Percentiles rank a stretch among this genome's conserved stretches.
These are phyloP conservation scores for Phyllotreta striolata DNA, from an alignment of 2,888 invertebrate species.

Conservation along the genomic window DNA sequence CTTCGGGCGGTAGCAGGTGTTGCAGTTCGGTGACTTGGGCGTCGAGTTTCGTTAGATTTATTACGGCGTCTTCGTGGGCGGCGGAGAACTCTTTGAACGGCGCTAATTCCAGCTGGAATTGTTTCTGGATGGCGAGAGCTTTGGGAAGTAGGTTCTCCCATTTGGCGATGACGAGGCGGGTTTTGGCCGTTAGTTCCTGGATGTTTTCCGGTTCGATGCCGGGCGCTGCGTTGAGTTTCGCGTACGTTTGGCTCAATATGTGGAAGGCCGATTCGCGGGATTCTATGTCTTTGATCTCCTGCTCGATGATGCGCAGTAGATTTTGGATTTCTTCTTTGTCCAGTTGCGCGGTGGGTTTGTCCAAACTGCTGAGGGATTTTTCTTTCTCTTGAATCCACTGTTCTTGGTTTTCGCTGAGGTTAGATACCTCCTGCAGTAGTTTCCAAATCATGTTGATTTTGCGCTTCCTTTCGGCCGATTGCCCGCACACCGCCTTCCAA, in stretches of 20 bases:
- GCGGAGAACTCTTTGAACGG: constrained; percentile 74
- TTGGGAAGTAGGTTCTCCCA: constrained; percentile 72
- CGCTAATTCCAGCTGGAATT: constrained; percentile 67
- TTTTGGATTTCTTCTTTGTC: constrained; percentile 68
- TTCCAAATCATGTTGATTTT: constrained; percentile 71
- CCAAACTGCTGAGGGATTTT: constrained; percentile 67
- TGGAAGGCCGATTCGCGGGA: constrained; percentile 66
- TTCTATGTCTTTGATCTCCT: constrained; percentile 66
- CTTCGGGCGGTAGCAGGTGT: constrained; percentile 65
- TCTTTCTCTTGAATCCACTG: constrained; percentile 72
- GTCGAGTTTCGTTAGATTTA: constrained; percentile 75
- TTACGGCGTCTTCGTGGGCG: constrained; percentile 75
- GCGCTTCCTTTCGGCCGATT: constrained; percentile 75
- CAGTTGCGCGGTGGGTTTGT: constrained; percentile 66
- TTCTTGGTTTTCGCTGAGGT: constrained; percentile 66
- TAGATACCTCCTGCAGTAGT: constrained; percentile 67
- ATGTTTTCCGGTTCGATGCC: constrained; percentile 76
- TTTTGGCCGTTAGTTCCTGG: constrained; percentile 68
- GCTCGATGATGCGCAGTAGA: constrained; percentile 66
- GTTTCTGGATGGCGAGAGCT: constrained; percentile 67
- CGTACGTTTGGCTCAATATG: constrained; percentile 74
- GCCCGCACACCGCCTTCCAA: constrained; percentile 80
- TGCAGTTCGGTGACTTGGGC: constrained; percentile 75
- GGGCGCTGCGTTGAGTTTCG: constrained; percentile 71
- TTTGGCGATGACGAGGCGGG: constrained; percentile 67